Evolutionary conservation across 2,113 vertebrate species (phyloP), one percentile per base, ranked within the genome.

Genomic region (Bombycilla garrulus): DNA sequence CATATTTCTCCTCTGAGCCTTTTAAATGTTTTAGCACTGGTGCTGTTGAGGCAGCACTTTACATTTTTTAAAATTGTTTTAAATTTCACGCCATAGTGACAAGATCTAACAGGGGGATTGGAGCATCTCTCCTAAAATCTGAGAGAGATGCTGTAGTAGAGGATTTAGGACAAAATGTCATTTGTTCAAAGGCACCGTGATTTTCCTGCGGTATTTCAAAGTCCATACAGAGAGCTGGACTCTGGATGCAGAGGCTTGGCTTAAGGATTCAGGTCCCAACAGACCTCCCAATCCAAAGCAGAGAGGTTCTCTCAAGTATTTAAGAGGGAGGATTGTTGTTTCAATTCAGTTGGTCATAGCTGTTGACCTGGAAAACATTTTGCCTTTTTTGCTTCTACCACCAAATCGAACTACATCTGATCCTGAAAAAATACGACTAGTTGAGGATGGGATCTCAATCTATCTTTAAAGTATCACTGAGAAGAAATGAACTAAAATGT

Each of bases 401-500:
- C 35, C 2, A 3, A 45, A 81, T 51, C 0, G 0, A 74, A 33
- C 33, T 81, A 35, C 12, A 51, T 1, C 12, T 82, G 57, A 82
- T 93, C 40, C 58, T 88, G 31, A 22, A 18, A 86, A 90, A 92
- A 80, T 62, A 10, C 1, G 7, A 61, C 31, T 60, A 61, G 62
- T 45, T 0, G 2, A 86, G 64, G 69, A 72, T 48, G 10, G n/a
- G 22, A 86, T 48, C 48, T 71, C 76, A 74, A 24, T 53, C 67
- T 81, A 0, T 50, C 42, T 84, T 79, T 15, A 51, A 74, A 74
- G 24, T 60, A 33, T 53, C 31, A 42, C 50, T 82, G 71, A 53
- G 31, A 86, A 86, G 40, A 88, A 88, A 53, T 83, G 7, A 90
- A 76, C 86, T 79, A 6, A 67, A 93, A 80, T 76, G 40, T 88